Evolutionary conservation across 2,797 vertebrate genomes (phyloP).

Genomic region (Anguilla marmorata): DNA sequence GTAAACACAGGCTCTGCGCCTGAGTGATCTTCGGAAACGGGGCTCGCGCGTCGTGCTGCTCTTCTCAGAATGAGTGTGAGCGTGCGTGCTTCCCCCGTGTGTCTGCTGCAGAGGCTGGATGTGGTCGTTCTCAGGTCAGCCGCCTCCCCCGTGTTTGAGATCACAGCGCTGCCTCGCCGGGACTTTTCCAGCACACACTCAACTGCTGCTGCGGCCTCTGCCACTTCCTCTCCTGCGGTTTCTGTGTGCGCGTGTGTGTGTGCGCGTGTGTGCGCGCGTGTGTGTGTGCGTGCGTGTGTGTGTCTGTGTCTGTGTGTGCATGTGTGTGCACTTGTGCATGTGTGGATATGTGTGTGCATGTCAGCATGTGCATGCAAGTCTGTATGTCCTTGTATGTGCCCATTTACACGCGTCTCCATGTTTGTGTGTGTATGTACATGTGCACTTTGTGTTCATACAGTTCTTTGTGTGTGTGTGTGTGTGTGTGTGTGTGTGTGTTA

Average conservation of each 20-base stretch:
- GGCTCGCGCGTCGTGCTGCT: slow-evolving; percentile 57
- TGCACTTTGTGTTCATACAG: background rate
- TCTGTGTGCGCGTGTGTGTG: slow-evolving; percentile 19
- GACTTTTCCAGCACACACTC: slow-evolving; percentile 77
- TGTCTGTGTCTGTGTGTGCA: slow-evolving; percentile 27
- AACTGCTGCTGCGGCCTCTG: background rate
- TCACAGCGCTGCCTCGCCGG: slow-evolving; percentile 65
- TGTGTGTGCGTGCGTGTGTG: slow-evolving; percentile 26
- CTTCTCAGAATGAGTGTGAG: slow-evolving; percentile 72
- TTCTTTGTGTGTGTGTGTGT: background rate
- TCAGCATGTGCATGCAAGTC: slow-evolving; percentile 21
- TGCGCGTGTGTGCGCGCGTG: slow-evolving; percentile 37
- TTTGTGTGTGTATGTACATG: background rate
- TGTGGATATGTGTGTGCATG: background rate
- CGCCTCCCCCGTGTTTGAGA: slow-evolving; percentile 64
- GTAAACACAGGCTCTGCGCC: slow-evolving; percentile 41
- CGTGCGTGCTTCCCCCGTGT: slow-evolving; percentile 70
- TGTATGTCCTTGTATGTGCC: background rate
- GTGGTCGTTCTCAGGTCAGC: slow-evolving; percentile 61
- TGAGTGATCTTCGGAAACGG: slow-evolving; percentile 65
- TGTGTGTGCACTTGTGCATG: background rate
- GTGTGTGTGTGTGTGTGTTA: background rate
- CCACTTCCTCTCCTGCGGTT: slow-evolving; percentile 65
- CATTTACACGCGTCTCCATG: background rate
- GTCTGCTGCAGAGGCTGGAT: slow-evolving; percentile 56